Percentiles rank a stretch among this genome's conserved stretches.
phyloP scores from a whole-genome alignment of 2,113 vertebrate genomes.

The Accipiter cooperii region DNA sequence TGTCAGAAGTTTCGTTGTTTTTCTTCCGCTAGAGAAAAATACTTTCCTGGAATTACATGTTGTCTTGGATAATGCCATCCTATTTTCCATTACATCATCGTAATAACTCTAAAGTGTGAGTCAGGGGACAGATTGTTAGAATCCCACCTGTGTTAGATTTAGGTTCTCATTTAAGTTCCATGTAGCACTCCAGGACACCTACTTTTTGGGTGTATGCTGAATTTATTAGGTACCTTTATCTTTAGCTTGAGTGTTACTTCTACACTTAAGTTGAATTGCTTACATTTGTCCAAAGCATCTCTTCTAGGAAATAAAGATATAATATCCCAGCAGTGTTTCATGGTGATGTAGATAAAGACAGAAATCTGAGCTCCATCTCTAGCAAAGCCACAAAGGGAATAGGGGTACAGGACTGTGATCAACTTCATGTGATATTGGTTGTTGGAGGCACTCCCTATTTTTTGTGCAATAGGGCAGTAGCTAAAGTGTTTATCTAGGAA shows the following conservation, averaged over 20 bases:
- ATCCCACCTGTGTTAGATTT: not conserved
- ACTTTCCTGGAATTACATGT: not conserved
- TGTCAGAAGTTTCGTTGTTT: conserved; percentile 13
- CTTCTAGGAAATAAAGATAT: not conserved
- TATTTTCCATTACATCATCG: not conserved
- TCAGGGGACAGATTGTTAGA: not conserved
- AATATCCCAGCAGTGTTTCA: not conserved
- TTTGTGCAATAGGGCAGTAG: not conserved
- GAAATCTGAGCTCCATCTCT: not conserved
- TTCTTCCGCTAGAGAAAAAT: not conserved
- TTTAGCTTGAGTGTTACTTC: not conserved
- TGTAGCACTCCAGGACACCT: not conserved
- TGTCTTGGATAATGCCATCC: not conserved
- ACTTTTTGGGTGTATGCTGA: not conserved
- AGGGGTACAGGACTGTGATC: not conserved
- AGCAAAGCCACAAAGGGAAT: not conserved
- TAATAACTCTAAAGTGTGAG: not conserved
- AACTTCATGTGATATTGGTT: not conserved
- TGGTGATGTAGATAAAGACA: not conserved
- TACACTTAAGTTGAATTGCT: not conserved
- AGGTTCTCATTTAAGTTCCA: not conserved
- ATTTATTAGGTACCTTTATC: not conserved
- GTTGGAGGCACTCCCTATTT: not conserved
- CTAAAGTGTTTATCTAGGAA: not conserved
- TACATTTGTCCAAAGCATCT: not conserved